Conservation (phyloP, 2,797 vertebrate species). For the Chaunax sp. region DNA sequence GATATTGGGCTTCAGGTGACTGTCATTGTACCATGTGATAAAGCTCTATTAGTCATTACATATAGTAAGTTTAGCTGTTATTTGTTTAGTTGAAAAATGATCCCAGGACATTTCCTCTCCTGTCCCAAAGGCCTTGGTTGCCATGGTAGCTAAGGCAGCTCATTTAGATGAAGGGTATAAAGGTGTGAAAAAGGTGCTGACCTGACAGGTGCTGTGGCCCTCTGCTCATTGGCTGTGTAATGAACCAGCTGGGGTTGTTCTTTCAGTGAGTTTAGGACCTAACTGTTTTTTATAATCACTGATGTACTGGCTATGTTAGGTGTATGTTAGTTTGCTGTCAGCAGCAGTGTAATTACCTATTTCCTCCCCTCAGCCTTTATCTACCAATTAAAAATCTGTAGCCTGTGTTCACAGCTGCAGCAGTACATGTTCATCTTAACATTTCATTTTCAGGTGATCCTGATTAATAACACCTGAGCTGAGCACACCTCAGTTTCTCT, state of each 20-base stretch:
- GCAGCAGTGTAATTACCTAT: slow-evolving; percentile 29
- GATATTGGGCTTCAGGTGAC: too few relatives aligned
- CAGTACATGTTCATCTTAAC: slow-evolving; percentile 2
- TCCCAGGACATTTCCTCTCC: neutral
- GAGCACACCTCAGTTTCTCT: neutral
- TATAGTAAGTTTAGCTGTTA: too few relatives aligned
- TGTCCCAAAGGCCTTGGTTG: slow-evolving; percentile 9
- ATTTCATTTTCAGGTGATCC: neutral
- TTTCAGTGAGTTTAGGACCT: slow-evolving; percentile 20
- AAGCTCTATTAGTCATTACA: too few relatives aligned
- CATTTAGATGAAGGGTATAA: slow-evolving; percentile 2
- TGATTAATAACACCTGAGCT: slow-evolving; percentile 1
- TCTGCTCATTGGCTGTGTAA: slow-evolving; percentile 6
- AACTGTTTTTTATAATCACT: slow-evolving; percentile 7
- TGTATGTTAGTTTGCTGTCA: slow-evolving; percentile 28
- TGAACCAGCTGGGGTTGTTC: slow-evolving; percentile 24
- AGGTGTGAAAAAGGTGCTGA: slow-evolving; percentile 10
- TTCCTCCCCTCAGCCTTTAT: slow-evolving; percentile 19
- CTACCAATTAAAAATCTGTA: slow-evolving; percentile 23
- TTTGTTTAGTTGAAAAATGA: neutral
- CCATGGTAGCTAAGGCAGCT: neutral
- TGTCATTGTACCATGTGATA: too few relatives aligned
- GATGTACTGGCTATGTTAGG: slow-evolving; percentile 2
- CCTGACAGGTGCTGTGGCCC: neutral
- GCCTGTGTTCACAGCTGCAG: slow-evolving; percentile 27